Percentiles rank a stretch among this genome's conserved stretches.
Evolutionary conservation across 2,113 vertebrate genomes (phyloP).

Genomic region (Aegotheles bennettii): DNA sequence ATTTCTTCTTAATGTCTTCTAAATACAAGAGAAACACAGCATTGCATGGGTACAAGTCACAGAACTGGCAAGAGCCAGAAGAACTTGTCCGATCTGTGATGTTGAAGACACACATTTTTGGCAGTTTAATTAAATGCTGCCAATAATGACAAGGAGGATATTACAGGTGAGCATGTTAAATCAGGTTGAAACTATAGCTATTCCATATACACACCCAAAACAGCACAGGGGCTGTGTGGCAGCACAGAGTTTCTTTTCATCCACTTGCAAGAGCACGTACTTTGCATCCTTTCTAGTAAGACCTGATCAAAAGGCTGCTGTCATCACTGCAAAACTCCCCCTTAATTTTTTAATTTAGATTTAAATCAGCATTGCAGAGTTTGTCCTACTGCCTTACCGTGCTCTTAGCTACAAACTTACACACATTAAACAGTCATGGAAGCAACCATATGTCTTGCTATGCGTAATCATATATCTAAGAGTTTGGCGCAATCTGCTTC

Average conservation of each 20-base stretch:
- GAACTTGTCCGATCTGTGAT: not conserved
- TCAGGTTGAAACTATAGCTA: not conserved
- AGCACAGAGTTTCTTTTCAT: not conserved
- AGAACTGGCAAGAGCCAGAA: not conserved
- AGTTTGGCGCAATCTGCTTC: not conserved
- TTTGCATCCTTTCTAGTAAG: not conserved
- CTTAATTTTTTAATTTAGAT: not conserved
- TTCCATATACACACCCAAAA: not conserved
- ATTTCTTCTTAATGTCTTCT: no score
- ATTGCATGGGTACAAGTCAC: not conserved
- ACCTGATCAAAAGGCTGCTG: not conserved
- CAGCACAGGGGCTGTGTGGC: no score
- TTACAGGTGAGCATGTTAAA: not conserved
- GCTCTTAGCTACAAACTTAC: not conserved
- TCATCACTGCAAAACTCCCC: not conserved
- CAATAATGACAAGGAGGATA: not conserved
- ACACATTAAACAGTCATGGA: not conserved
- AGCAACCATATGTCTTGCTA: not conserved
- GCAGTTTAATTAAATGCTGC: not conserved
- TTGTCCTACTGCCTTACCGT: not conserved
- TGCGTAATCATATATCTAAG: accelerated
- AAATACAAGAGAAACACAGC: not conserved
- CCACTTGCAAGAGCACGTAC: not conserved
- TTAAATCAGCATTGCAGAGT: not conserved
- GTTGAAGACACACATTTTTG: not conserved